phyloP scores from a whole-genome alignment of 35 echinoderm and acorn worm genomes.

The Diadema setosum region DNA sequence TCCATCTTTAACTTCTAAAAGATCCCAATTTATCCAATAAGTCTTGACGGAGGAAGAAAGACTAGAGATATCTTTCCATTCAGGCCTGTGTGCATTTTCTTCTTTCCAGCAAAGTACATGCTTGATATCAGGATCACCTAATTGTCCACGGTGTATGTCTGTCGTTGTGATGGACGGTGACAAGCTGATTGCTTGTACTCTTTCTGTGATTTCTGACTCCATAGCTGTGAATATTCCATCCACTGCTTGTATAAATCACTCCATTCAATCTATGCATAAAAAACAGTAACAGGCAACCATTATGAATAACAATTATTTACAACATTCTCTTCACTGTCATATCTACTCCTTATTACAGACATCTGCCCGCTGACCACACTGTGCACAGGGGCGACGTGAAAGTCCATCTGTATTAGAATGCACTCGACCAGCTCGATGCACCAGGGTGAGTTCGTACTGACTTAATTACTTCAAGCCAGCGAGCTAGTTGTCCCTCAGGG shows the following conservation, averaged over 20 bases:
- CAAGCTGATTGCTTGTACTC: background rate
- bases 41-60: background rate
- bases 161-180: background rate
- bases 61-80: background rate
- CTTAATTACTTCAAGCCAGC: conserved; percentile 1
- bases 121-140: background rate
- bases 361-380: conserved; percentile 1
- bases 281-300: too few species aligned
- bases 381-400: conserved; percentile 3
- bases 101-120: background rate
- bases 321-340: background rate
- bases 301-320: too few species aligned
- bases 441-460: conserved; percentile 14
- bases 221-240: background rate
- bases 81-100: background rate
- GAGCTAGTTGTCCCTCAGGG: conserved; percentile 19
- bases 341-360: background rate
- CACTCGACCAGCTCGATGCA: background rate
- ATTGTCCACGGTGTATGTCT: background rate
- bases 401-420: conserved; percentile 56
- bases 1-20: background rate
- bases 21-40: background rate
- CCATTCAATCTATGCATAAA: too few species aligned
- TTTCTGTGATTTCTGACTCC: background rate
- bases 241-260: too few species aligned